These are phyloP conservation scores for Leptinotarsa juncta DNA, from an alignment of 2,888 invertebrate species.

Conservation along the genomic window DNA sequence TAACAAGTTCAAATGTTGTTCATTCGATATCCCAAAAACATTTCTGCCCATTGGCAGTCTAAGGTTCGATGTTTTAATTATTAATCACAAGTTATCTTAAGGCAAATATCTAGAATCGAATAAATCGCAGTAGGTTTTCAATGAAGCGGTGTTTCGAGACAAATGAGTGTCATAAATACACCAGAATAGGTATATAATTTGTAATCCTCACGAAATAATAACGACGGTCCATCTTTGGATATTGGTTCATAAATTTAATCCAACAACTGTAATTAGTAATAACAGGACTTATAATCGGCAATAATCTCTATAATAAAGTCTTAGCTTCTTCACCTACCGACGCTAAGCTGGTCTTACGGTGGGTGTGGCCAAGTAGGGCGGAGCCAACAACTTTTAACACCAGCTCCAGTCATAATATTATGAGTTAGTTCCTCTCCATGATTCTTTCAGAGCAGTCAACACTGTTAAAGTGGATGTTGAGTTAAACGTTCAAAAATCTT, in stretches of 20 bases:
- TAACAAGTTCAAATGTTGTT: no score
- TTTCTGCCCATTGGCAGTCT: no score
- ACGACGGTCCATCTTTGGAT: neutral
- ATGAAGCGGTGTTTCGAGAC: neutral
- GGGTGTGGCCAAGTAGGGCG: slow-evolving; percentile 48
- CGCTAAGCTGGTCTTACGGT: slow-evolving; percentile 32
- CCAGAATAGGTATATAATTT: neutral
- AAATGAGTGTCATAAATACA: neutral
- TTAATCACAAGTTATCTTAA: no score
- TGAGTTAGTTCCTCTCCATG: slow-evolving; percentile 46
- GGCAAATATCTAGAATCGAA: no score
- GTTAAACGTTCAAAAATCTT: neutral
- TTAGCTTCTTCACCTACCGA: slow-evolving; percentile 33
- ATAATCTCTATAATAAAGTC: slow-evolving; percentile 37
- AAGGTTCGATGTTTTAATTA: no score
- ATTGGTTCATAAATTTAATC: neutral
- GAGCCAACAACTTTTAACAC: slow-evolving; percentile 42
- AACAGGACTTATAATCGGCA: slow-evolving; percentile 31
- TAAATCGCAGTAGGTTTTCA: neutral
- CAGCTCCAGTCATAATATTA: slow-evolving; percentile 52
- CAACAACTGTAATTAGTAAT: slow-evolving; percentile 9
- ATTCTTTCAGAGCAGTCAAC: slow-evolving; percentile 3
- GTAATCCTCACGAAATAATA: no score
- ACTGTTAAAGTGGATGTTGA: slow-evolving; percentile 12
- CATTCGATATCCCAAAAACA: no score